Percentiles rank a stretch among this genome's conserved stretches.
Evolutionary conservation across 2,113 vertebrate species (phyloP).

Genomic region (Cavia porcellus): DNA sequence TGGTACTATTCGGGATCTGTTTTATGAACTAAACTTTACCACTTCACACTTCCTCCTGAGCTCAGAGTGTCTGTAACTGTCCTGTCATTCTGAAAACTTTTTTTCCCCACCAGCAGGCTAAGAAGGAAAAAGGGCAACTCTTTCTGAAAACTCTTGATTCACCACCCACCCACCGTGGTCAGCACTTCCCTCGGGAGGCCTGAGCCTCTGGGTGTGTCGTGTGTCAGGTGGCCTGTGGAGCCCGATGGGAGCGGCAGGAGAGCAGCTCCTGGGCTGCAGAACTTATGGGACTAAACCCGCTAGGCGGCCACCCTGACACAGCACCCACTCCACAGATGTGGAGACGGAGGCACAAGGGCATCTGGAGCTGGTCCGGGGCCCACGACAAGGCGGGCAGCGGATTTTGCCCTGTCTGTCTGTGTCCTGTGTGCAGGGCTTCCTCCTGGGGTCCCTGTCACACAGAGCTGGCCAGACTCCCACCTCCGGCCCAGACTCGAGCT

Average conservation of each 20-base stretch:
- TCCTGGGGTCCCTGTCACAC: neutral
- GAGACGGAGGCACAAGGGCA: neutral
- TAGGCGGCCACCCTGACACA: neutral
- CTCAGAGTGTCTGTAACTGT: neutral
- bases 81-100: neutral
- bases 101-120: neutral
- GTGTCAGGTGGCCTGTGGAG: neutral
- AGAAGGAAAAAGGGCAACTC: neutral
- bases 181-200: neutral
- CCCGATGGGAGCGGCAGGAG: neutral
- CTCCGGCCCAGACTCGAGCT: neutral
- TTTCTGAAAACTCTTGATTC: neutral
- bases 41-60: neutral
- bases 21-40: neutral
- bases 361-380: neutral
- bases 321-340: neutral
- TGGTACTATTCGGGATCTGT: neutral
- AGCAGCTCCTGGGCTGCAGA: neutral
- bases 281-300: neutral
- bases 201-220: neutral
- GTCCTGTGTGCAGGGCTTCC: neutral
- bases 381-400: neutral
- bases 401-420: neutral
- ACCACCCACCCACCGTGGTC: rapidly evolving
- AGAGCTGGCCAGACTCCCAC: too few relatives aligned